These are phyloP conservation scores for Falcunculus frontatus DNA, from an alignment of 2,113 vertebrate genomes.

Conservation along the genomic window DNA sequence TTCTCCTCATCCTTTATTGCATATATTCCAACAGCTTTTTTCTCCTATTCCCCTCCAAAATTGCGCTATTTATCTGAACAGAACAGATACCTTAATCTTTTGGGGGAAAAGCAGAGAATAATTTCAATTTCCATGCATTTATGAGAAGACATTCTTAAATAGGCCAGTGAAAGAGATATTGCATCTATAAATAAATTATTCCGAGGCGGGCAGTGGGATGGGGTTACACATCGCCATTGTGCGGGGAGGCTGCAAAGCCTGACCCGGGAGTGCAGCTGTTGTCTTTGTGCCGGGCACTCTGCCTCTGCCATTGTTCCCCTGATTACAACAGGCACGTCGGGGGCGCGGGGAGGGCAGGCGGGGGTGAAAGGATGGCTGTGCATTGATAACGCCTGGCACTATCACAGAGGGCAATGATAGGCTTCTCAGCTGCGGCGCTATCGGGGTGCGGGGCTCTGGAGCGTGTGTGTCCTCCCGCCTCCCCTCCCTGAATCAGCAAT, in stretches of 20 bases:
- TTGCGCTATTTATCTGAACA: not conserved
- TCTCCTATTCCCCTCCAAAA: not conserved
- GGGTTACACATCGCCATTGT: slow-evolving; percentile 68
- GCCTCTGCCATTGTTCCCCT: slow-evolving; percentile 72
- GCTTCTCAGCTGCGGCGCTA: slow-evolving; percentile 24
- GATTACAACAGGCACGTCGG: slow-evolving; percentile 64
- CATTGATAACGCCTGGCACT: slow-evolving; percentile 59
- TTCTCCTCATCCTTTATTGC: not conserved
- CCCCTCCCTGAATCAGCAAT: slow-evolving; percentile 12
- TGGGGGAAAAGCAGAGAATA: slow-evolving; percentile 38
- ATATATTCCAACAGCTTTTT: not conserved
- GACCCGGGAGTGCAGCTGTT: slow-evolving; percentile 78
- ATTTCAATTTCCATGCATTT: slow-evolving; percentile 75
- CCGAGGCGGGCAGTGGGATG: slow-evolving; percentile 51
- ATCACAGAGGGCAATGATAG: not conserved
- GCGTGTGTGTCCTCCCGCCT: not conserved
- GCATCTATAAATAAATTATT: slow-evolving; percentile 82
- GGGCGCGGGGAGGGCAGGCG: not conserved
- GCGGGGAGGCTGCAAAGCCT: slow-evolving; percentile 39
- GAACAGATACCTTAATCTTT: slow-evolving; percentile 67
- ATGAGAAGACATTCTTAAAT: slow-evolving; percentile 69
- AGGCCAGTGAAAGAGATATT: slow-evolving; percentile 63
- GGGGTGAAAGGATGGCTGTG: slow-evolving; percentile 25
- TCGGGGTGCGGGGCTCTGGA: not conserved
- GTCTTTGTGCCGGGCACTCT: slow-evolving; percentile 77